phyloP scores from a whole-genome alignment of 2,113 vertebrate species.

The Montifringilla adamsi region DNA sequence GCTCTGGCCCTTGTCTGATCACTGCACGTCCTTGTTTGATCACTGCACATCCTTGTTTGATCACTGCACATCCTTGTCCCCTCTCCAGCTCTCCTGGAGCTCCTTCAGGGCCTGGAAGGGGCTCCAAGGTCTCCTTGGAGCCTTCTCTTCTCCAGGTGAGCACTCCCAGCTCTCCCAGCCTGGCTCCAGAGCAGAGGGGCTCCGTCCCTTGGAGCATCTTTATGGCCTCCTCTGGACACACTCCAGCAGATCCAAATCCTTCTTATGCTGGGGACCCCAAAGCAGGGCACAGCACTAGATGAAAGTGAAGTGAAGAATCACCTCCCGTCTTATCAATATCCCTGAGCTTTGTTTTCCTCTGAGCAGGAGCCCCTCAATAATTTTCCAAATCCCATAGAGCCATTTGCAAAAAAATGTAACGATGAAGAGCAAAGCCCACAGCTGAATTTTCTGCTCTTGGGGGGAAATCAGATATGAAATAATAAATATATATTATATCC shows the following conservation, averaged over 20 bases:
- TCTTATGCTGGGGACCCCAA: neutral
- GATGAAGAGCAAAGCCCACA: neutral
- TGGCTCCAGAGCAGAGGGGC: neutral
- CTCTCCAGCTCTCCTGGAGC: neutral
- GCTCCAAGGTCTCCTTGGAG: neutral
- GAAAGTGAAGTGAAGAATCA: neutral
- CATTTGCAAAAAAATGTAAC: neutral
- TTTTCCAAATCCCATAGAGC: neutral
- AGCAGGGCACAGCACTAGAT: neutral
- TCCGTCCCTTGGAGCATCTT: neutral
- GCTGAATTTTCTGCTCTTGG: conserved; percentile 13
- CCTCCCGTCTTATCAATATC: neutral
- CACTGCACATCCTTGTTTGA: no score
- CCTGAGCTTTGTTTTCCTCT: neutral
- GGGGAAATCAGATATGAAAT: conserved; percentile 52
- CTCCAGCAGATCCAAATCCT: neutral
- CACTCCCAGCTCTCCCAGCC: neutral
- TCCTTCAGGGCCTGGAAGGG: neutral
- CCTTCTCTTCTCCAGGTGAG: neutral
- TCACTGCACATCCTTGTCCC: neutral
- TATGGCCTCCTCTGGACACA: fast-evolving
- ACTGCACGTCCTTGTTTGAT: neutral
- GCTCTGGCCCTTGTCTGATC: no score
- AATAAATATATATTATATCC: conserved; percentile 59
- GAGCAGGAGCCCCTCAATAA: neutral